These are phyloP conservation scores for Meles meles DNA, from an alignment of 2,113 vertebrate genomes.

Conservation along the genomic window DNA sequence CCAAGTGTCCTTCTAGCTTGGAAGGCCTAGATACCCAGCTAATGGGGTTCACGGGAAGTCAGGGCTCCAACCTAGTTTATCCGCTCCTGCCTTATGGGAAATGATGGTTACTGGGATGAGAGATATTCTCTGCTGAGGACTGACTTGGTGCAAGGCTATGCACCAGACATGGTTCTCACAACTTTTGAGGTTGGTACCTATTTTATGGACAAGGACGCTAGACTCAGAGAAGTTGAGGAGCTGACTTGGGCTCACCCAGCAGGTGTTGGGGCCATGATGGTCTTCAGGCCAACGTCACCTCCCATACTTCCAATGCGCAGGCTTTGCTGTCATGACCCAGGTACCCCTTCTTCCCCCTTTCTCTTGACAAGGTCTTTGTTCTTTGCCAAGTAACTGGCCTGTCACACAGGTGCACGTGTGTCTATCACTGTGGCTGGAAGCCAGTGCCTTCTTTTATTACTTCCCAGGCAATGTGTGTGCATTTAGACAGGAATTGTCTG, in stretches of 20 bases:
- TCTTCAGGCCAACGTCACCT: neutral
- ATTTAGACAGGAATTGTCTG: neutral
- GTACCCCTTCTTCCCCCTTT: neutral
- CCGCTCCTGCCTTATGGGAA: neutral
- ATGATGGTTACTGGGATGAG: accelerated
- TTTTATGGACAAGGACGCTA: neutral
- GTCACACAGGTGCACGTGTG: neutral
- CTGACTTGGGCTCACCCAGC: accelerated
- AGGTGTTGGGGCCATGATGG: neutral
- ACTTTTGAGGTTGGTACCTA: neutral
- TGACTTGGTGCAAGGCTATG: accelerated
- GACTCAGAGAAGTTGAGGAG: neutral
- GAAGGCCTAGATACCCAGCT: neutral
- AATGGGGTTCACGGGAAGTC: neutral
- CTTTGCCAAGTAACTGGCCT: neutral
- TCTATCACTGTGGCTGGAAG: neutral
- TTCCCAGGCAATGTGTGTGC: neutral
- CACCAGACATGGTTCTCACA: neutral
- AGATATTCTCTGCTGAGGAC: neutral
- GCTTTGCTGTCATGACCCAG: neutral
- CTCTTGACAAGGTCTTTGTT: neutral
- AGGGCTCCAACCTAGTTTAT: neutral
- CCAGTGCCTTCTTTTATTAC: neutral
- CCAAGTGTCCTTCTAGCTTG: neutral
- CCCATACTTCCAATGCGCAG: neutral